Evolutionary conservation across 2,888 invertebrate genomes (phyloP), one percentile per base, ranked within the genome.

Genomic region (Ornithoptera priamus): DNA sequence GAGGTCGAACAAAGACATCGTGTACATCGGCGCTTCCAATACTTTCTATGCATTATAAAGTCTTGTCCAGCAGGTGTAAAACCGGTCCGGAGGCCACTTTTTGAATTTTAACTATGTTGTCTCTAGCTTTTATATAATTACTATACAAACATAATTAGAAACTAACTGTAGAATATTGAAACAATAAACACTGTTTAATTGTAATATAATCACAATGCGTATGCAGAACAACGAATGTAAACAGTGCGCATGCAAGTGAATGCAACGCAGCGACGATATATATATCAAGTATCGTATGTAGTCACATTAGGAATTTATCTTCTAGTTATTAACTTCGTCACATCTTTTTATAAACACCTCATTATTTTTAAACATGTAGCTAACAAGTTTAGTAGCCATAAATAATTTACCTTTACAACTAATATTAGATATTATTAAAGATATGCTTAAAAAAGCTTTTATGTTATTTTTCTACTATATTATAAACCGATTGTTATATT

Each of bases 181-280:
- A 59, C 30, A 62, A 46, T 22, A 30, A 36, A 50, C 46, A 50
- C 39, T n/a, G 59, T 12, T 22, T 42, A 63, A 36, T 63, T 69
- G 24, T 20, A 56, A 62, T 42, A 5, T 1, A 64, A 56, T 53
- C 46, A 67, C 15, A 56, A 42, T 42, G 62, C 56, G 39, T 36
- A n/a, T 63, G 58, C n/a, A 58, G 36, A 30, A 68, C 53, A 50
- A 36, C 61, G 59, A 58, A 63, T 30, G 67, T 67, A 67, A 67
- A 56, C 67, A 67, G 18, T 18, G 39, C 82, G 78, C 81, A 75
- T 81, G 77, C 56, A 50, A 22, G 59, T 30, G 22, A n/a, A 67
- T 57, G 50, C 65, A 66, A 24, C 59, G 15, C 57, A 57, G 57
- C 15, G 50, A 50, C 18, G 50, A 50, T 50, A 15, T 17, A 50